Base-by-base conservation (phyloP, 1,140 invertebrate species). In the Neodiprion lecontei region DNA sequence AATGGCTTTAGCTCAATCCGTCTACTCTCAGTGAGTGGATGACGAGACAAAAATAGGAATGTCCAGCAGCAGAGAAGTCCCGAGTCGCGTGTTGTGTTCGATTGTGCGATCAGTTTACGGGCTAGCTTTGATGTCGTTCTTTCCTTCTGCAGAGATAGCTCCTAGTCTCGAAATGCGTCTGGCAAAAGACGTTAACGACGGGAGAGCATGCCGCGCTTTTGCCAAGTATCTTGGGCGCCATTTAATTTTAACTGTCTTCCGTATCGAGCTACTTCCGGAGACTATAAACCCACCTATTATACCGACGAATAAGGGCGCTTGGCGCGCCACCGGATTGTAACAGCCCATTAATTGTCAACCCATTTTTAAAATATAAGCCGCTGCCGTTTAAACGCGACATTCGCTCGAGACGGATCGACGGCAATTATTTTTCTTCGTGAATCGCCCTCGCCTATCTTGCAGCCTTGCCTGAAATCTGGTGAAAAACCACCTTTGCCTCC, bases 241-340 rank as follows among this genome's bases (percentile, higher is more conserved):
- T 61, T 61, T 61, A 61, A 61, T 61, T 61, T 61, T 61, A 61
- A 61, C 53, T 4, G 53, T 61, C 53, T 61, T 61, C 53, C 53
- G 53, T 17, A 61, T 61, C n/a, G 53, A 61, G 53, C 53, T 61
- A 61, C 53, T 61, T 61, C 53, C 53, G 53, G 53, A 61, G 53
- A 61, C n/a, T n/a, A n/a, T 61, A 61, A 61, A 61, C 11, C n/a
- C n/a, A 40, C 53, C n/a, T 61, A 61, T 61, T 61, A 11, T 61
- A n/a, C 2, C 28, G 28, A 40, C 28, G 28, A 40, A 40, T 40
- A 40, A 40, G 28, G 28, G 28, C 28, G 28, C 28, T 40, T 5
- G 28, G 28, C 28, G 28, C 28, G 28, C 28, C 28, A 8, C 53
- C 3, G 53, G 53, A n/a, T 61, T 3, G 53, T n/a, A 61, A 61